These are phyloP conservation scores for Harpalus rufipes DNA, from an alignment of 2,888 invertebrate genomes.

Conservation along the genomic window DNA sequence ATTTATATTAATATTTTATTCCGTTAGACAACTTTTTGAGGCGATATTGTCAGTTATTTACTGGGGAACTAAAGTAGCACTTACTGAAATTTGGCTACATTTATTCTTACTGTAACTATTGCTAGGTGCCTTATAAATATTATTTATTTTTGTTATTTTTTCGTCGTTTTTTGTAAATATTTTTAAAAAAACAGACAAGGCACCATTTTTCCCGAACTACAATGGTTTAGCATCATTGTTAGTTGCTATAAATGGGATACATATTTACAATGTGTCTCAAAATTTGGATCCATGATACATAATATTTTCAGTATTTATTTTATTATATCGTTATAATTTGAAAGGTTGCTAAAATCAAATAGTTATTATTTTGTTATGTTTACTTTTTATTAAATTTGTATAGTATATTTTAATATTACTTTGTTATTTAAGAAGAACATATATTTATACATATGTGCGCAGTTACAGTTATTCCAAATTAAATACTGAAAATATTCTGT, in stretches of 20 bases:
- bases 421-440: constrained; percentile 10
- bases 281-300: constrained; percentile 4
- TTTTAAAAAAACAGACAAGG: constrained; percentile 64
- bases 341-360: constrained; percentile 18
- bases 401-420: constrained; percentile 11
- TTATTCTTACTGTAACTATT: constrained; percentile 55
- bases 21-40: constrained; percentile 24
- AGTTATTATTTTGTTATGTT: constrained; percentile 12
- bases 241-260: constrained; percentile 31
- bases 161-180: constrained; percentile 65
- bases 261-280: constrained; percentile 34
- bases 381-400: constrained; percentile 27
- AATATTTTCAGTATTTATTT: constrained; percentile 48
- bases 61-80: constrained; percentile 17
- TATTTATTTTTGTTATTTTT: constrained; percentile 63
- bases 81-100: constrained; percentile 42
- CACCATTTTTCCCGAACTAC: constrained; percentile 59
- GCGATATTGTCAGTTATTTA: constrained; percentile 41
- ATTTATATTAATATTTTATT: constrained; percentile 32
- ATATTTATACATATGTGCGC: constrained; percentile 10
- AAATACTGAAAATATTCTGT: constrained; percentile 36
- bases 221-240: constrained; percentile 53
- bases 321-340: constrained; percentile 22
- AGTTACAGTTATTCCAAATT: constrained; percentile 7
- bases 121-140: constrained; percentile 65